A percentile compares a stretch with the other conserved stretches of the same genome.
These are phyloP conservation scores for Sorex maritimensis DNA, from an alignment of 2,797 vertebrate genomes.

Conservation along the genomic window DNA sequence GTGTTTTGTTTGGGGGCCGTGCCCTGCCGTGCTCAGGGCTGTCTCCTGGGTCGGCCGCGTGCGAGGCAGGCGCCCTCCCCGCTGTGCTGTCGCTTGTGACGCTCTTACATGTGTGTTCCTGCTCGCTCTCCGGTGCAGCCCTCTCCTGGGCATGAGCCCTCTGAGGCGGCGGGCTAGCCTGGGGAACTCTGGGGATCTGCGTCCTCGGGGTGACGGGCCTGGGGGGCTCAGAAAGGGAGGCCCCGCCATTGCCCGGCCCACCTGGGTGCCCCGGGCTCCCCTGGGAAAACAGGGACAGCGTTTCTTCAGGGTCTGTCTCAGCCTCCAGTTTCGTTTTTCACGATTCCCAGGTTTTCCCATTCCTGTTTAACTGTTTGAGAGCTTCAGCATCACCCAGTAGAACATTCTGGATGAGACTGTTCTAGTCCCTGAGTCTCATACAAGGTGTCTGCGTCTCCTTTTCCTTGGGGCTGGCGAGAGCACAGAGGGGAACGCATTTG, in stretches of 20 bases:
- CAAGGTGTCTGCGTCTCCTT: background rate
- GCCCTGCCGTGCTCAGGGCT: too few species aligned
- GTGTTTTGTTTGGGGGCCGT: too few species aligned
- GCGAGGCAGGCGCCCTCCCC: too few species aligned
- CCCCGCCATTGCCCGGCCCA: too few species aligned
- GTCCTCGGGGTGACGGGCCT: too few species aligned
- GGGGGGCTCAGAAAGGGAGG: too few species aligned
- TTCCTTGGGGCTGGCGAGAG: background rate
- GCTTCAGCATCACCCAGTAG: background rate
- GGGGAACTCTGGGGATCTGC: background rate
- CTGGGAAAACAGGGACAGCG: too few species aligned
- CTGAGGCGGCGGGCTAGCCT: background rate
- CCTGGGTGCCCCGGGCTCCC: too few species aligned
- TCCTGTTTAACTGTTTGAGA: background rate
- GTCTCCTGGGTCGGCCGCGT: too few species aligned
- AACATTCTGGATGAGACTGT: constrained; percentile 32
- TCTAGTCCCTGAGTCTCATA: constrained; percentile 21
- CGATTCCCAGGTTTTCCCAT: background rate
- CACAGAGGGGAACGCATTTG: too few species aligned
- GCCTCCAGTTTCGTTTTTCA: background rate
- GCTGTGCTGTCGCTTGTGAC: too few species aligned
- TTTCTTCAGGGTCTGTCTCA: too few species aligned
- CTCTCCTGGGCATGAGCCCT: background rate
- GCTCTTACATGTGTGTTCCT: background rate
- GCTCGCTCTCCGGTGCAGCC: background rate